These are phyloP conservation scores for Labrus mixtus DNA, from an alignment of 2,113 vertebrate genomes.

Conservation along the genomic window DNA sequence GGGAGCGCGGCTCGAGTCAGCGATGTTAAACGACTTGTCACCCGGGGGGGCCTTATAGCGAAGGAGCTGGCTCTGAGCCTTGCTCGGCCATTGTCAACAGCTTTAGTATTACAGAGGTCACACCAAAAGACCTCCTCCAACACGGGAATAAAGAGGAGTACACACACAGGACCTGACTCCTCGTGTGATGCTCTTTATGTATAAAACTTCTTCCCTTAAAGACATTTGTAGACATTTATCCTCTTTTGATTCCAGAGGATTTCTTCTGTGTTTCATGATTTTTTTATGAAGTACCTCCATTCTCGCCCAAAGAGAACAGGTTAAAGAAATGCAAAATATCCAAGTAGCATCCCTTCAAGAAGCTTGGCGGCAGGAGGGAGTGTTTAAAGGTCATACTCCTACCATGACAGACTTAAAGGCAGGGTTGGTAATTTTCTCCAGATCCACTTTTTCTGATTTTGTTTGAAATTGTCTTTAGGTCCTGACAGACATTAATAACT, in stretches of 20 bases:
- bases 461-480: too few species aligned
- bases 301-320: not conserved
- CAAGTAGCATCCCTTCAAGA: not conserved
- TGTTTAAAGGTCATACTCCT: slow-evolving; percentile 16
- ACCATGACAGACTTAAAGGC: slow-evolving; percentile 11
- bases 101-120: slow-evolving; percentile 61
- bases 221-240: not conserved
- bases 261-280: not conserved
- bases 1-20: slow-evolving; percentile 37
- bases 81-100: slow-evolving; percentile 49
- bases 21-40: slow-evolving; percentile 61
- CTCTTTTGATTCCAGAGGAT: not conserved
- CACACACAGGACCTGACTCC: not conserved
- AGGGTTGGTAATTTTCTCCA: too few species aligned
- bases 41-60: not conserved
- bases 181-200: not conserved
- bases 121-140: slow-evolving; percentile 21
- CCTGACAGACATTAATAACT: too few species aligned
- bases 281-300: slow-evolving; percentile 6
- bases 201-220: not conserved
- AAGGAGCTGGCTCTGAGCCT: slow-evolving; percentile 48
- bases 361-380: slow-evolving; percentile 17
- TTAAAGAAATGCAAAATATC: slow-evolving; percentile 18
- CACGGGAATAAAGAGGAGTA: slow-evolving; percentile 12
- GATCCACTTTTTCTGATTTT: too few species aligned